A percentile compares a stretch with the other conserved stretches of the same genome.
Evolutionary conservation across 2,797 vertebrate species (phyloP).

Genomic region (Phalanger gymnotis): DNA sequence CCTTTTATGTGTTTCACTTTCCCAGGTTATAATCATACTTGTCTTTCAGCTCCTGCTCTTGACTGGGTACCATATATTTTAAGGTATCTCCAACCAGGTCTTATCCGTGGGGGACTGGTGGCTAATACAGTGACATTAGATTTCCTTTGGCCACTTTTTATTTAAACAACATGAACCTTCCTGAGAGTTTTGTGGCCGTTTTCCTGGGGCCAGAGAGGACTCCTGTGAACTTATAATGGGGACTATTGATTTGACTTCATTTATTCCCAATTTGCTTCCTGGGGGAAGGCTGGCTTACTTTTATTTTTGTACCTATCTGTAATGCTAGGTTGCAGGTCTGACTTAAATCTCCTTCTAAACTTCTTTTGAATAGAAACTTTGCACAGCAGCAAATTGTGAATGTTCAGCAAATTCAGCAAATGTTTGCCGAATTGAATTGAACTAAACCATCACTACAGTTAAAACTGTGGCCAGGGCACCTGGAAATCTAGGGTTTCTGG

Average conservation of each 20-base stretch:
- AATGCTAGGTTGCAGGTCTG: conserved; percentile 22
- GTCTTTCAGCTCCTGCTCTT: neutral
- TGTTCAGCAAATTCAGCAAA: too few relatives aligned
- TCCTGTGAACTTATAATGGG: conserved; percentile 32
- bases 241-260: conserved; percentile 42
- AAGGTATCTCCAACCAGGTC: conserved; percentile 29
- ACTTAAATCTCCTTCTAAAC: conserved; percentile 35
- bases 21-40: conserved; percentile 38
- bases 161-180: conserved; percentile 59
- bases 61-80: conserved; percentile 25
- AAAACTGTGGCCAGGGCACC: neutral
- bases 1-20: conserved; percentile 52
- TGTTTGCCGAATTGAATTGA: neutral
- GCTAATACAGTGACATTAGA: conserved; percentile 20
- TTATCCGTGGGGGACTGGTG: conserved; percentile 30
- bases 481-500: neutral
- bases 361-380: conserved; percentile 28
- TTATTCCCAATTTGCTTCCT: conserved; percentile 49
- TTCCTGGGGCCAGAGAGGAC: conserved; percentile 32
- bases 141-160: conserved; percentile 50
- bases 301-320: conserved; percentile 34
- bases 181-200: conserved; percentile 60
- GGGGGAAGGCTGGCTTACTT: neutral
- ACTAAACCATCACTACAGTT: conserved; percentile 17
- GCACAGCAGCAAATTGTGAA: neutral